These are phyloP conservation scores for Pseudochirops corinnae DNA, from an alignment of 2,797 vertebrate species.

Conservation along the genomic window DNA sequence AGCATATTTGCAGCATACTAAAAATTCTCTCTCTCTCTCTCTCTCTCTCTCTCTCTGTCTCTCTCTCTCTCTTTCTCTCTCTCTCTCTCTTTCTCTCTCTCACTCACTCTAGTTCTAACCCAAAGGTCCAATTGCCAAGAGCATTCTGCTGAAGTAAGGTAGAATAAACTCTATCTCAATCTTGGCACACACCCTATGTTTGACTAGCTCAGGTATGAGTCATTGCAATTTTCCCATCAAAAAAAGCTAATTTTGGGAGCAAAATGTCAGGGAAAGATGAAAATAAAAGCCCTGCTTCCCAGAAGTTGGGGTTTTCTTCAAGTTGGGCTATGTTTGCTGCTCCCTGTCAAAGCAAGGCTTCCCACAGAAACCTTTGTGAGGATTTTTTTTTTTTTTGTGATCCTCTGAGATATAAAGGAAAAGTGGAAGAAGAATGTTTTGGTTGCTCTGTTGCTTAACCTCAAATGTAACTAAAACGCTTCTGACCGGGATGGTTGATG, in stretches of 20 bases:
- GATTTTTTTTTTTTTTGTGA: neutral
- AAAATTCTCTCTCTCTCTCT: conserved; percentile 2
- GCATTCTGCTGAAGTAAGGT: conserved; percentile 26
- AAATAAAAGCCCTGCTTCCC: conserved; percentile 74
- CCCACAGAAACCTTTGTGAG: conserved; percentile 53
- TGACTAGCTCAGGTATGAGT: conserved; percentile 67
- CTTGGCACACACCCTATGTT: conserved; percentile 57
- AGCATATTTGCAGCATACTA: conserved; percentile 56
- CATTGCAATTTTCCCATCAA: conserved; percentile 73
- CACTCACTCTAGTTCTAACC: conserved; percentile 21
- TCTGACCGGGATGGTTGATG: conserved; percentile 62
- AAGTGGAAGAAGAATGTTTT: conserved; percentile 34
- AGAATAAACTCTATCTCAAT: conserved; percentile 61
- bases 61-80: neutral
- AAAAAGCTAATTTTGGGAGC: conserved; percentile 72
- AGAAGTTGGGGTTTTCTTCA: conserved; percentile 41
- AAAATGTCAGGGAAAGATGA: conserved; percentile 81
- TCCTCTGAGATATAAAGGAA: conserved; percentile 58
- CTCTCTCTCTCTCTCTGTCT: neutral
- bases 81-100: neutral
- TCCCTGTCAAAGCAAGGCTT: conserved; percentile 52
- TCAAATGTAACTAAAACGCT: conserved; percentile 57
- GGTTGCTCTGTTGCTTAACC: conserved; percentile 34
- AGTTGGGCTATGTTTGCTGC: conserved; percentile 50
- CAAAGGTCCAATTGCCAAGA: conserved; percentile 56